Base-by-base conservation (phyloP, 2,888 invertebrate species). In the Tenthredo notha region DNA sequence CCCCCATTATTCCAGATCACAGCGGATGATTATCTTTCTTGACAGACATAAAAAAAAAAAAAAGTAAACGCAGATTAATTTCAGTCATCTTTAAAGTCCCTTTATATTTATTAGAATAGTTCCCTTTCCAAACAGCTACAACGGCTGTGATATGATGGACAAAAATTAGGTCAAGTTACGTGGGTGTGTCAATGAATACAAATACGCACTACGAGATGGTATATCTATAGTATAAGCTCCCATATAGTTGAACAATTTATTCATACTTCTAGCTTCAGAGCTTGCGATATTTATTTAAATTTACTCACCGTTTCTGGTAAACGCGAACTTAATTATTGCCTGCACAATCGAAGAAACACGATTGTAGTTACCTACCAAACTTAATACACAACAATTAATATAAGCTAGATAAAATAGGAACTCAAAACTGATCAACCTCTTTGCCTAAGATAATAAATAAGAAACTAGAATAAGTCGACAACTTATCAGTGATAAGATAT, bases 1-100 rank as follows among this genome's bases (percentile, higher is more conserved):
- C 54, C n/a, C n/a, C 54, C 54, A 54, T 54, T 54, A 54, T 54
- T 54, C n/a, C 54, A 54, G 54, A n/a, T 54, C n/a, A 54, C 54
- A 54, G 3, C 5, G 7, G 54, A 54, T 54, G 54, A 54, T n/a
- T 6, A n/a, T 6, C n/a, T n/a, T 54, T 54, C 54, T n/a, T 54
- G 7, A 54, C 54, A 54, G n/a, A n/a, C n/a, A n/a, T n/a, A n/a
- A n/a, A 0, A 54, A 54, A n/a, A 54, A 54, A 54, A 1, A 18
- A 54, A 18, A 50, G n/a, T n/a, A 6, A 50, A 54, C 54, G 1
- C n/a, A n/a, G n/a, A 54, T 54, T 54, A 54, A 54, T n/a, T 54
- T 54, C 7, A 54, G 7, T 54, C 54, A 54, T n/a, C 1, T 1
- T 54, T 7, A 0, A n/a, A n/a, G 54, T 54, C n/a, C 7, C 6